These are phyloP conservation scores for Neodiprion pinetum DNA, from an alignment of 1,140 invertebrate genomes.

Conservation along the genomic window DNA sequence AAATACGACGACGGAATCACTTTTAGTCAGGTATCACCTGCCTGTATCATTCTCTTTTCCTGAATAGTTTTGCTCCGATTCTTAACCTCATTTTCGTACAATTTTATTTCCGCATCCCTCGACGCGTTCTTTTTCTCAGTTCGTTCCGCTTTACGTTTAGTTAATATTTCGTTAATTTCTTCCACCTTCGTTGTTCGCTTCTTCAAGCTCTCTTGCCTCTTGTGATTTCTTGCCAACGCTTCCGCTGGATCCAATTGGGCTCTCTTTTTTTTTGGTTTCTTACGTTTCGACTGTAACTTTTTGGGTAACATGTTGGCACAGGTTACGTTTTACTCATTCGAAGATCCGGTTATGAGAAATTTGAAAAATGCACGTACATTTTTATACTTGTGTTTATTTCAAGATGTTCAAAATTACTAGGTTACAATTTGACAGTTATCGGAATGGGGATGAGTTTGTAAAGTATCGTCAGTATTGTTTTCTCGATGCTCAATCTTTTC, in stretches of 20 bases:
- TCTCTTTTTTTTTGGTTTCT: neutral
- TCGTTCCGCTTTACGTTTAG: neutral
- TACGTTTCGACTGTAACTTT: neutral
- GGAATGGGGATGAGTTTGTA: too few relatives aligned
- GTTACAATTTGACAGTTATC: too few relatives aligned
- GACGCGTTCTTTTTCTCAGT: neutral
- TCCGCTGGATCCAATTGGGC: neutral
- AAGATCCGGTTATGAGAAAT: too few relatives aligned
- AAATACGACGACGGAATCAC: too few relatives aligned
- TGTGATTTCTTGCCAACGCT: neutral
- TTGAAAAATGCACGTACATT: too few relatives aligned
- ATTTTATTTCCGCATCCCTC: neutral
- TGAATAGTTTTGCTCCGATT: neutral
- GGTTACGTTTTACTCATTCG: too few relatives aligned
- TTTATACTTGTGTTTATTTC: too few relatives aligned
- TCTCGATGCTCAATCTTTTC: too few relatives aligned
- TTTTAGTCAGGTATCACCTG: neutral
- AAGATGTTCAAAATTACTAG: too few relatives aligned
- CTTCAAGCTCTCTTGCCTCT: neutral
- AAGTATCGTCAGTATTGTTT: too few relatives aligned
- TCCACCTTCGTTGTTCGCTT: neutral
- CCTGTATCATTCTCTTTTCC: constrained; percentile 1
- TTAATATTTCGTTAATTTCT: neutral
- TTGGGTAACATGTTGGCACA: too few relatives aligned
- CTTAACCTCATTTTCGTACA: neutral